These are phyloP conservation scores for Parazoanthus swiftii DNA, from an alignment of 92 coral and sea anemone species.

Conservation along the genomic window DNA sequence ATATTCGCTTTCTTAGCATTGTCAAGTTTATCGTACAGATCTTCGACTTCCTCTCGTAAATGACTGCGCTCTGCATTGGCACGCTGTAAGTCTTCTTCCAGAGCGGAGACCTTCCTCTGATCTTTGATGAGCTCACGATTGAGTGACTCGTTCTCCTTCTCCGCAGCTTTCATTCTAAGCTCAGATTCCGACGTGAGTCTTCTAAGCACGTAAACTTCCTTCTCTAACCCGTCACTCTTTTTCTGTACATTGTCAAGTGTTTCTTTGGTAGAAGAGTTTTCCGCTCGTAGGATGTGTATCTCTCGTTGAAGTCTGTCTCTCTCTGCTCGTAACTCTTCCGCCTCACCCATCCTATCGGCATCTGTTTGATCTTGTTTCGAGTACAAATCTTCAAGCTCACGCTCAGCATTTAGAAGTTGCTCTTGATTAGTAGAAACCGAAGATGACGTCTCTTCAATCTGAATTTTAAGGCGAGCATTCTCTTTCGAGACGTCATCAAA, in stretches of 20 bases:
- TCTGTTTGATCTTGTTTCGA: constrained; percentile 76
- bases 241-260: constrained; percentile 71
- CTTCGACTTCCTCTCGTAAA: constrained; percentile 76
- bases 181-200: constrained; percentile 78
- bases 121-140: constrained; percentile 92
- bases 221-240: constrained; percentile 84
- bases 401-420: constrained; percentile 78
- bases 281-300: constrained; percentile 80
- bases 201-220: constrained; percentile 68
- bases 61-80: constrained; percentile 74
- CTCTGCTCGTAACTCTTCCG: constrained; percentile 68
- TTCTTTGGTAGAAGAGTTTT: constrained; percentile 64
- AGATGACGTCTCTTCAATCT: constrained; percentile 68
- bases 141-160: constrained; percentile 88
- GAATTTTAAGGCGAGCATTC: constrained; percentile 75
- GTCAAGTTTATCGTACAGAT: constrained; percentile 67
- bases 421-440: constrained; percentile 64
- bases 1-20: constrained; percentile 76
- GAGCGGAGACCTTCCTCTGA: constrained; percentile 80
- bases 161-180: constrained; percentile 73
- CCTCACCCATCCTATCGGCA: constrained; percentile 63
- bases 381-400: constrained; percentile 79
- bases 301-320: constrained; percentile 80
- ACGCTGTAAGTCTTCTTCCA: constrained; percentile 84
- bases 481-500: constrained; percentile 69